Evolutionary conservation across 53 echinoderm and acorn worm genomes (phyloP).

Genomic region (Echinometra lucunter): DNA sequence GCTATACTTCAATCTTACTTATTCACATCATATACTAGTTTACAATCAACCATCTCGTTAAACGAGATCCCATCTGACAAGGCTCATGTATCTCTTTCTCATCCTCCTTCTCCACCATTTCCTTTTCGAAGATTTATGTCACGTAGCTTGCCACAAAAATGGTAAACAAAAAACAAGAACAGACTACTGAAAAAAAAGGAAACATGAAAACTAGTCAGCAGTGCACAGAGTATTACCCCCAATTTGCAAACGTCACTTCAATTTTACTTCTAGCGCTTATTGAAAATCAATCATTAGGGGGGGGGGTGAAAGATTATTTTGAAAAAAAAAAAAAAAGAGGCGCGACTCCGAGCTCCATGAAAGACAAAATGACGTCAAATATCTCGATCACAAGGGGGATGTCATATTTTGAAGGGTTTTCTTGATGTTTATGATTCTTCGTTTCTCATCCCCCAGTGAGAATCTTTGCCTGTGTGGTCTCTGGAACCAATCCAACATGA

Average conservation of each 20-base stretch:
- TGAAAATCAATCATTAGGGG: no score
- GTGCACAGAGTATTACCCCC: no score
- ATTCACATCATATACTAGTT: not conserved
- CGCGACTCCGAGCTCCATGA: not conserved
- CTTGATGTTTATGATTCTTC: slow-evolving; percentile 7
- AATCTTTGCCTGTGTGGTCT: slow-evolving; percentile 36
- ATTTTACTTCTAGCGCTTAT: no score
- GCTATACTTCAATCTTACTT: not conserved
- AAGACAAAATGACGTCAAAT: not conserved
- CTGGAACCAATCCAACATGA: slow-evolving; percentile 8
- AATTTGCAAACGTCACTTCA: no score
- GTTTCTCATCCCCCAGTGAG: slow-evolving; percentile 49
- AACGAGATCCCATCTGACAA: not conserved
- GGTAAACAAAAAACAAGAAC: no score
- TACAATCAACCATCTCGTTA: not conserved
- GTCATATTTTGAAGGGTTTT: not conserved
- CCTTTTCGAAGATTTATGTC: no score
- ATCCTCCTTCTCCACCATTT: no score
- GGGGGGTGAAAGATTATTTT: no score
- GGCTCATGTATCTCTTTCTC: not conserved
- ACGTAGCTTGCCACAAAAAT: no score
- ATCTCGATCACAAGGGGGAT: not conserved
- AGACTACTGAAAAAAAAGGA: not conserved
- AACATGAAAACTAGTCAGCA: not conserved
- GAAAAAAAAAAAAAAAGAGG: no score